Conservation (phyloP, 2,888 invertebrate species). For the Sinelater perroti region DNA sequence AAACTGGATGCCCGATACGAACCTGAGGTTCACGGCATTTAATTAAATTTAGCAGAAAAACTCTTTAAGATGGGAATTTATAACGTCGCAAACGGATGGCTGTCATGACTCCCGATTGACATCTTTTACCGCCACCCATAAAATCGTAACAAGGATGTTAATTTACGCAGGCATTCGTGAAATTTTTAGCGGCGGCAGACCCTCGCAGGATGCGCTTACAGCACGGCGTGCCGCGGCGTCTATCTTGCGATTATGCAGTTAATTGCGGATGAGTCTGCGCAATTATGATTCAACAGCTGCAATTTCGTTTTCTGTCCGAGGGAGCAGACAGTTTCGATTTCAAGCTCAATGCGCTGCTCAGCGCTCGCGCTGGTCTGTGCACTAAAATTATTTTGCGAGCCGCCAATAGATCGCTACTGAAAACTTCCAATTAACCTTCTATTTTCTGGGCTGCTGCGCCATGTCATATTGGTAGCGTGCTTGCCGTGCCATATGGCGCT, state of each 20-base stretch:
- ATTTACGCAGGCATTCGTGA: too few relatives aligned
- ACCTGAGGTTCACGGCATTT: too few relatives aligned
- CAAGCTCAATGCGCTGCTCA: background rate
- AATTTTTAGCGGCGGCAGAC: too few relatives aligned
- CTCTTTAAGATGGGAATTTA: too few relatives aligned
- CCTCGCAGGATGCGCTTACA: too few relatives aligned
- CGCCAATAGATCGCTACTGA: background rate
- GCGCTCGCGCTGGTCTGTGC: background rate
- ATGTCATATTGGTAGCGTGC: conserved; percentile 6
- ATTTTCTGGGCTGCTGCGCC: background rate
- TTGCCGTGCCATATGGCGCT: conserved; percentile 7
- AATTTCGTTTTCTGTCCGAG: conserved; percentile 5
- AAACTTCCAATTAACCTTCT: background rate
- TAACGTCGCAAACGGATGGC: too few relatives aligned
- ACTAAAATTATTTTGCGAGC: background rate
- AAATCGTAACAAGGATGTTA: too few relatives aligned
- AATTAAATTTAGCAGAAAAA: too few relatives aligned
- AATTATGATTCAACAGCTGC: background rate
- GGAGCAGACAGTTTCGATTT: conserved; percentile 1
- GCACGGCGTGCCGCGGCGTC: too few relatives aligned
- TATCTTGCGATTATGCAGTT: conserved; percentile 6
- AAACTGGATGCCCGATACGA: too few relatives aligned
- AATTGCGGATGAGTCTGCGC: conserved; percentile 2
- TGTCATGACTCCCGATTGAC: too few relatives aligned
- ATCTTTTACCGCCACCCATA: too few relatives aligned